These are phyloP conservation scores for Drosophila auraria DNA, from an alignment of 1,140 invertebrate genomes.

Conservation along the genomic window DNA sequence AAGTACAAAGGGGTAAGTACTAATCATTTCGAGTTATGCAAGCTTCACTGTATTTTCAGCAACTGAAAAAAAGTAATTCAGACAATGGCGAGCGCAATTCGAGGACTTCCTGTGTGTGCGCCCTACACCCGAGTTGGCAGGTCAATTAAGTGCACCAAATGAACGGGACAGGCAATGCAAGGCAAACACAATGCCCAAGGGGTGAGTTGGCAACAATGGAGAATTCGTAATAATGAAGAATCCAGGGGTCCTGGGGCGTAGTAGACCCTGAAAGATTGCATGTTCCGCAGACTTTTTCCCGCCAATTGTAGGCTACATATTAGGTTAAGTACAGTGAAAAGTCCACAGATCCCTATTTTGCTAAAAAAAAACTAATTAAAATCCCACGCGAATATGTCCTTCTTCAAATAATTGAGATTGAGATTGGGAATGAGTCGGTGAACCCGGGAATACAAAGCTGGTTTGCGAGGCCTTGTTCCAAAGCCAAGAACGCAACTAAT, in stretches of 20 bases:
- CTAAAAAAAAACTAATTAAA: neutral
- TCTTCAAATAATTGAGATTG: no score
- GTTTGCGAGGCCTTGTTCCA: no score
- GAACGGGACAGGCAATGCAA: slow-evolving; percentile 1
- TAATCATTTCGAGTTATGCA: neutral
- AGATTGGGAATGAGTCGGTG: no score
- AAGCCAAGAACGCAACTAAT: no score
- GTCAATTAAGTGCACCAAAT: slow-evolving; percentile 13
- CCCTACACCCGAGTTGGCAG: slow-evolving; percentile 29
- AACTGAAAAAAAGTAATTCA: neutral
- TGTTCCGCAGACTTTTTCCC: neutral
- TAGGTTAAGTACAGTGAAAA: no score
- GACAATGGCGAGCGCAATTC: neutral
- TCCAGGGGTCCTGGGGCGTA: slow-evolving; percentile 1
- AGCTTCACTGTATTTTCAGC: neutral
- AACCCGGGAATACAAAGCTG: no score
- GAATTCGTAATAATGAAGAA: slow-evolving; percentile 6
- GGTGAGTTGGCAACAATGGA: slow-evolving; percentile 18
- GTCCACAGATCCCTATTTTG: neutral
- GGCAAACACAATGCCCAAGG: neutral
- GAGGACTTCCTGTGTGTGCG: slow-evolving; percentile 29
- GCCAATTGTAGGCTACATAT: neutral
- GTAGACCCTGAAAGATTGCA: slow-evolving; percentile 1
- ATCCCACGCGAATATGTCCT: no score
- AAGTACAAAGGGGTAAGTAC: no score